Base-by-base conservation (phyloP, 53 echinoderm and acorn worm genomes). In the Actinopyga echinites region DNA sequence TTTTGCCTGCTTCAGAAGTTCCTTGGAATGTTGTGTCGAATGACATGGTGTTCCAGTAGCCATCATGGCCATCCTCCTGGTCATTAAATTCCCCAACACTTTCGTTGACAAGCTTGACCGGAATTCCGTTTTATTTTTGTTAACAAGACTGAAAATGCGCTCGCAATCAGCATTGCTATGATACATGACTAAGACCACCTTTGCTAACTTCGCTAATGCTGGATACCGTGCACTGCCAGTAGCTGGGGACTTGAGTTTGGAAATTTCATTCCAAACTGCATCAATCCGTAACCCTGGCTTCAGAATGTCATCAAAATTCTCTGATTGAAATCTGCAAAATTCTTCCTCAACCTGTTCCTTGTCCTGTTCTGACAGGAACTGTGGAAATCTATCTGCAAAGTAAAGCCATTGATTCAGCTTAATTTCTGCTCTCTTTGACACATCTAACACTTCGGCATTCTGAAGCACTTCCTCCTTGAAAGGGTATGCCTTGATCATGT, bases 141-240 rank as follows among this genome's bases (percentile, higher is more conserved):
- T 87, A 13, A 87, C 87, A 1, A 87, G 34, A 62, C 81, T 81
- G 15, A 87, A 87, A 11, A 87, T 87, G 22, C 62, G 8, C 42
- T 71, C 74, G 22, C 82, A 87, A 52, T 87, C 87, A 4, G 82
- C 87, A 82, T 87, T 87, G 64, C 87, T 87, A 31, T 87, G 87
- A 30, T 71, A 82, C 64, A 87, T 87, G 21, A 57, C 87, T 43
- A 87, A 65, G 64, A 86, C 30, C 17, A 65, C 8, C 38, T 79
- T 65, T 49, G 79, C 33, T 65, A 86, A 12, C 54, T 86, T 85
- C 1, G 29, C 65, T 64, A 78, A 53, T 77, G 86, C 52, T 64
- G 86, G 86, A 22, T 79, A 85, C 17, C 5, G 15, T 2, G 37
- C 65, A 52, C 64, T 79, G 17, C 78, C 79, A 53, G 78, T 79